These are phyloP conservation scores for Tetragonisca angustula DNA, from an alignment of 2,888 invertebrate genomes.

Conservation along the genomic window DNA sequence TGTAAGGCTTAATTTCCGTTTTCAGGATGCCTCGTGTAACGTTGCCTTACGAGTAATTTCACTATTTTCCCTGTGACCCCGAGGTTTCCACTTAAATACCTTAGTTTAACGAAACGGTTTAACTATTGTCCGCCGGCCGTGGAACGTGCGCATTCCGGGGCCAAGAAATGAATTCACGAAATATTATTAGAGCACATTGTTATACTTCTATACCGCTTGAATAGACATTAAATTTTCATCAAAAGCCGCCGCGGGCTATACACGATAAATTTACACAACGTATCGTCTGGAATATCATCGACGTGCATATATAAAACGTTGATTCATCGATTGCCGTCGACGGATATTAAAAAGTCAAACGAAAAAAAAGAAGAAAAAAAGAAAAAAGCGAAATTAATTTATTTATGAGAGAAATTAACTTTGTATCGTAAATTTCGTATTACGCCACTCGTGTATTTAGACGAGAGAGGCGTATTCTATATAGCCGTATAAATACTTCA, in stretches of 20 bases:
- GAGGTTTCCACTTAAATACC: slow-evolving; percentile 69
- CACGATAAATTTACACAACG: slow-evolving; percentile 43
- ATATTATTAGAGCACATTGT: slow-evolving; percentile 57
- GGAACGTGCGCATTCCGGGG: slow-evolving; percentile 48
- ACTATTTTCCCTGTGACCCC: slow-evolving; percentile 66
- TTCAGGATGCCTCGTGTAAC: slow-evolving; percentile 63
- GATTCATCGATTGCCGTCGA: background rate
- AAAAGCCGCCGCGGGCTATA: slow-evolving; percentile 2
- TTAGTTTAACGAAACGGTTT: slow-evolving; percentile 66
- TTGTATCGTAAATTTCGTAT: slow-evolving; percentile 8
- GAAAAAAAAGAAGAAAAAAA: background rate
- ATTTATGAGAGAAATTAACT: background rate
- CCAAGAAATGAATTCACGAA: slow-evolving; percentile 59
- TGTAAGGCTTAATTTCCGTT: slow-evolving; percentile 60
- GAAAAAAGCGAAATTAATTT: no score
- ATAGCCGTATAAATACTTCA: slow-evolving; percentile 48
- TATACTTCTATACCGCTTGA: slow-evolving; percentile 20
- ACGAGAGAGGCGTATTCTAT: slow-evolving; percentile 23
- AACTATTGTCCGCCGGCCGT: slow-evolving; percentile 67
- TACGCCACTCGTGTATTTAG: background rate
- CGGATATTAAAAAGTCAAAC: background rate
- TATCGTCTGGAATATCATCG: slow-evolving; percentile 39
- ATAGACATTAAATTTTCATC: slow-evolving; percentile 63
- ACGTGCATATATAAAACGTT: background rate
- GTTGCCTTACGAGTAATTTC: slow-evolving; percentile 64